phyloP scores from a whole-genome alignment of 2,113 vertebrate genomes.

The Pluvialis apricaria region DNA sequence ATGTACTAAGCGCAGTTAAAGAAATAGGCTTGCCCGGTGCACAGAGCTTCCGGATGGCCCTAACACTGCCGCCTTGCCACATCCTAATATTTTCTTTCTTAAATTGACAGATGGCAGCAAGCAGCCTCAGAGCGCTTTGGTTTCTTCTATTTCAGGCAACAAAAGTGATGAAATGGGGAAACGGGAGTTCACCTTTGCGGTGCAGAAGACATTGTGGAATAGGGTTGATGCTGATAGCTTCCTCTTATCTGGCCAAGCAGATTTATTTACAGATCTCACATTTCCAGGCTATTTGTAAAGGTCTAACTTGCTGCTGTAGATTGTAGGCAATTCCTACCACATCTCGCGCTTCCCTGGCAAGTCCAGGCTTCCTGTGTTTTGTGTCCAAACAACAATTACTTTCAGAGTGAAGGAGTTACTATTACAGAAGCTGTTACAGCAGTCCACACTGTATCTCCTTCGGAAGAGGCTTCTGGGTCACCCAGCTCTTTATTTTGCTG shows the following conservation, averaged over 20 bases:
- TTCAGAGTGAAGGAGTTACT: background rate
- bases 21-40: background rate
- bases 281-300: background rate
- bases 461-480: background rate
- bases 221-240: background rate
- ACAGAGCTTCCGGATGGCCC: background rate
- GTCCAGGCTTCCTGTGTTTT: background rate
- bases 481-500: background rate
- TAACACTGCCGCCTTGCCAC: accelerated
- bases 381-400: background rate
- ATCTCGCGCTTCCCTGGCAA: background rate
- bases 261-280: background rate
- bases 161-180: background rate
- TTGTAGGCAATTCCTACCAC: background rate
- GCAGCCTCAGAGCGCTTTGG: background rate
- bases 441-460: background rate
- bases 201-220: background rate
- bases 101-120: background rate
- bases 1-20: accelerated
- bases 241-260: background rate
- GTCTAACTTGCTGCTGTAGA: background rate
- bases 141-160: background rate
- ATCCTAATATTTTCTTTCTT: background rate
- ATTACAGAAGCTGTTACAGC: background rate
- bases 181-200: background rate